A percentile compares a stretch with the other conserved stretches of the same genome.
phyloP scores from a whole-genome alignment of 2,888 invertebrate genomes.

The Capitulum mitella region DNA sequence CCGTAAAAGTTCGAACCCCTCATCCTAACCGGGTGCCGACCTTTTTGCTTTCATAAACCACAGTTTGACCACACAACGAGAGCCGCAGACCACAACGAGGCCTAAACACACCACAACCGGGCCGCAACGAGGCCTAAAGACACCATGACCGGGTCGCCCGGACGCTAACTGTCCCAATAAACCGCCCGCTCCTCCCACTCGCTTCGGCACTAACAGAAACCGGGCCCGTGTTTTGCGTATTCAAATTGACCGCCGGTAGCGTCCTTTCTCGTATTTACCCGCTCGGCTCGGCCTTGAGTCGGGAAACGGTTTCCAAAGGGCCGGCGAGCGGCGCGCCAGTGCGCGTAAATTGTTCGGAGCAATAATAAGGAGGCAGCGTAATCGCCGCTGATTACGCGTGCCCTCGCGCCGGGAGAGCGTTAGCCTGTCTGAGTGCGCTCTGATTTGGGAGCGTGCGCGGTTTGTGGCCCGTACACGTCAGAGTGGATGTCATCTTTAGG shows the following conservation, averaged over 20 bases:
- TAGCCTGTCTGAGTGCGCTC: not conserved
- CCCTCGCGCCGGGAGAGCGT: not conserved
- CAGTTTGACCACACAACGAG: not conserved
- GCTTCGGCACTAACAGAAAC: not conserved
- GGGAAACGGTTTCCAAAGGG: not conserved
- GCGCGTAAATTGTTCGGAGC: not conserved
- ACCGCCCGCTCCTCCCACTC: not conserved
- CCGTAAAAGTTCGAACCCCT: too few species aligned
- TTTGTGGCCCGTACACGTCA: not conserved
- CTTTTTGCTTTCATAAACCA: too few species aligned
- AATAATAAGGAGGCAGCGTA: not conserved
- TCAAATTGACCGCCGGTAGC: not conserved
- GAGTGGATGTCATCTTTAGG: not conserved
- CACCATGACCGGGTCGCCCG: not conserved
- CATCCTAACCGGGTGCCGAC: too few species aligned
- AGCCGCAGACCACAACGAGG: not conserved
- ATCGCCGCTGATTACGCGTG: not conserved
- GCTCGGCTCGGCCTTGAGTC: not conserved
- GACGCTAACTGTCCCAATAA: not conserved
- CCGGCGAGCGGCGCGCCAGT: not conserved
- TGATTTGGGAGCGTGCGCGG: not conserved
- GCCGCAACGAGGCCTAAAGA: conserved; percentile 11
- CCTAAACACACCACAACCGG: not conserved
- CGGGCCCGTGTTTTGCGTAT: not conserved
- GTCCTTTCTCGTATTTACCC: not conserved